These are phyloP conservation scores for Cetonia aurata DNA, from an alignment of 2,888 invertebrate genomes.

Conservation along the genomic window DNA sequence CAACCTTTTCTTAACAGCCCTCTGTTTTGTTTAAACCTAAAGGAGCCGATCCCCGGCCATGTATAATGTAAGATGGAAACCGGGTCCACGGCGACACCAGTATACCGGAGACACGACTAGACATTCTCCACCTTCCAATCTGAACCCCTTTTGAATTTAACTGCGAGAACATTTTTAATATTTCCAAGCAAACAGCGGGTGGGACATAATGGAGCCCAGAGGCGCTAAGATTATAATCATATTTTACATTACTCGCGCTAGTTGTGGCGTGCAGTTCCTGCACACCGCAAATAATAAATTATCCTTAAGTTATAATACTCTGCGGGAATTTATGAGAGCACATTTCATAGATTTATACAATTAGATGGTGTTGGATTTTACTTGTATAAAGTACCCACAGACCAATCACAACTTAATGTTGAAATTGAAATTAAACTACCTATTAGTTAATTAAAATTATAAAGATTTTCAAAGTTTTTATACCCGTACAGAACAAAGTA, in stretches of 20 bases:
- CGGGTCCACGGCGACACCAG: too few relatives aligned
- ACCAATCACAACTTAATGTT: too few relatives aligned
- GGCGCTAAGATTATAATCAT: constrained; percentile 50
- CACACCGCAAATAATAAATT: constrained; percentile 50
- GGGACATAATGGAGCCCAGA: constrained; percentile 45
- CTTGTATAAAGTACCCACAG: too few relatives aligned
- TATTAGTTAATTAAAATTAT: too few relatives aligned
- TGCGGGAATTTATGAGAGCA: constrained; percentile 47
- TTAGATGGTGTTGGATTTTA: too few relatives aligned
- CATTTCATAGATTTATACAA: constrained; percentile 45
- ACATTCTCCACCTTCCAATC: not conserved
- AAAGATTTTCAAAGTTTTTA: too few relatives aligned
- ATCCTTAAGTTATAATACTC: constrained; percentile 46
- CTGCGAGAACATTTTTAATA: constrained; percentile 15
- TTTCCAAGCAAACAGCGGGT: constrained; percentile 7
- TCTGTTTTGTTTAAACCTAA: too few relatives aligned
- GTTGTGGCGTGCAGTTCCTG: constrained; percentile 46
- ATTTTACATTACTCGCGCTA: constrained; percentile 52
- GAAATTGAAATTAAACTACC: too few relatives aligned
- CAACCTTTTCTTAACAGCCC: too few relatives aligned
- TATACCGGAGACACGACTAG: not conserved
- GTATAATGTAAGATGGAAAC: too few relatives aligned
- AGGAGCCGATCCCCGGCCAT: too few relatives aligned
- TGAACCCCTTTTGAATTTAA: constrained; percentile 7
- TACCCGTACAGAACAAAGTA: too few relatives aligned